These are phyloP conservation scores for Aspiorhynchus laticeps DNA, from an alignment of 2,113 vertebrate species.

Conservation along the genomic window DNA sequence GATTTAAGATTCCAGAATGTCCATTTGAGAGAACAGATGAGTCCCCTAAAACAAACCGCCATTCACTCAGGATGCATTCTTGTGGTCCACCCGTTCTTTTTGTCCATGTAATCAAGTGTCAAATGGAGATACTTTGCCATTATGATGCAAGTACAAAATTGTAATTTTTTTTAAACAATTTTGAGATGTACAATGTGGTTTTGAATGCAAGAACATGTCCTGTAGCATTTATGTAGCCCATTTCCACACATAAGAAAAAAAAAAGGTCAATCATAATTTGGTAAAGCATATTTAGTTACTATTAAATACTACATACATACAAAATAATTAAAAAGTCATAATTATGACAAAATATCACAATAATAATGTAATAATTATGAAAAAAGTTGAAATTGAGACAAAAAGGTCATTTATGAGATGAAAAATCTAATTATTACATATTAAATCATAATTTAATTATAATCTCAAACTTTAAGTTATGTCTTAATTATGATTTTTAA, in stretches of 20 bases:
- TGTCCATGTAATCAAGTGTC: neutral
- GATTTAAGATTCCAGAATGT: constrained; percentile 11
- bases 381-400: neutral
- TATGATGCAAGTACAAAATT: neutral
- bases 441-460: neutral
- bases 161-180: neutral
- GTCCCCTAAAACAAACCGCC: neutral
- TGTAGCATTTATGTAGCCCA: neutral
- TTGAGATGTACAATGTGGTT: neutral
- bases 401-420: neutral
- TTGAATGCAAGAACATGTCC: neutral
- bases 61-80: neutral
- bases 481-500: neutral
- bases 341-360: too few relatives aligned
- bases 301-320: neutral
- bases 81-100: neutral
- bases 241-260: neutral
- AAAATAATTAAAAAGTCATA: too few relatives aligned
- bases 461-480: too few relatives aligned
- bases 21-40: neutral
- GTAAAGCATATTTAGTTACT: neutral
- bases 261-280: neutral
- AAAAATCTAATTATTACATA: neutral
- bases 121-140: neutral
- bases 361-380: neutral